Conservation (phyloP, 2,797 vertebrate species). For the Syngnathus acus region DNA sequence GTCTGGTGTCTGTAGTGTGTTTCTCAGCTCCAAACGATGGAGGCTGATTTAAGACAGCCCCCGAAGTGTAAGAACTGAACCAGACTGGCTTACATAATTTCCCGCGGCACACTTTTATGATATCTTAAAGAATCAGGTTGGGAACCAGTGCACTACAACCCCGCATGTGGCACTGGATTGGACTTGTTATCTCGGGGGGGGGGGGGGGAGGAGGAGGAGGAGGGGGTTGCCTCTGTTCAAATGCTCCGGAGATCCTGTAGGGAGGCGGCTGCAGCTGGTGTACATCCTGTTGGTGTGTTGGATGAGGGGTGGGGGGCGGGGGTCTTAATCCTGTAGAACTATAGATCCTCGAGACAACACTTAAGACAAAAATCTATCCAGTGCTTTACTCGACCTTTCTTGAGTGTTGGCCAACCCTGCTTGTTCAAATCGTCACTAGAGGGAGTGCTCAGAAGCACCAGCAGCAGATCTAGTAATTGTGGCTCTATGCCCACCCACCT, state of each 20-base stretch:
- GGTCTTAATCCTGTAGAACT: constrained; percentile 7
- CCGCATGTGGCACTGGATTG: background rate
- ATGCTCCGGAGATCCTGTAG: constrained; percentile 35
- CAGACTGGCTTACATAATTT: background rate
- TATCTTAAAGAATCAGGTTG: background rate
- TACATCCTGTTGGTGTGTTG: constrained; percentile 44
- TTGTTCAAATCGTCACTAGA: background rate
- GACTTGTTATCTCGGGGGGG: background rate
- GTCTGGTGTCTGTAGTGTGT: background rate
- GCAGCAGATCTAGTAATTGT: background rate
- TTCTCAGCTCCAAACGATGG: background rate
- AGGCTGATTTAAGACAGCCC: background rate
- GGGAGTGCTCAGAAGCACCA: background rate
- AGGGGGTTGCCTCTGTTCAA: background rate
- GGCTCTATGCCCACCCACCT: background rate
- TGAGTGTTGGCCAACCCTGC: background rate
- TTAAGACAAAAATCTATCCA: background rate
- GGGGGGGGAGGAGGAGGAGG: background rate
- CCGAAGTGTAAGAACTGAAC: background rate
- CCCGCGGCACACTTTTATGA: background rate
- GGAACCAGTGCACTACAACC: background rate
- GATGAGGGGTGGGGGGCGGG: background rate
- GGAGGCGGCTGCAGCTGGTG: constrained; percentile 40
- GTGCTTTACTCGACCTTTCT: background rate
- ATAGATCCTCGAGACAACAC: background rate